phyloP scores from a whole-genome alignment of 2,113 vertebrate species.

The Megalops atlanticus region DNA sequence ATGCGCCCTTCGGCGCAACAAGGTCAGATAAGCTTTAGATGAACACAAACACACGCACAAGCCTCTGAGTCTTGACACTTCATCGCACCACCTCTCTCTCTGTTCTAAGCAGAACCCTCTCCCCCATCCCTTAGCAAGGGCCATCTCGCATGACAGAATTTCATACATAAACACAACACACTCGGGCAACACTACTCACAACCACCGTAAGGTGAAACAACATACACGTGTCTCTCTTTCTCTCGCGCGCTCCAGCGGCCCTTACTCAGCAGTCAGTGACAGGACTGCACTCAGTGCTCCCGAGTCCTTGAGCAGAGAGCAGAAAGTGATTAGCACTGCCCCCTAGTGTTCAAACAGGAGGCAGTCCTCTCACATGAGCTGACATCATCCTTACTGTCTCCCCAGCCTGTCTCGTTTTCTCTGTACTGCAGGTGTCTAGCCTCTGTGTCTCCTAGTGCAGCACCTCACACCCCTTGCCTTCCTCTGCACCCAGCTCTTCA shows the following conservation, averaged over 20 bases:
- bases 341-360: conserved; percentile 14
- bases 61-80: neutral
- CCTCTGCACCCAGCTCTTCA: too few relatives aligned
- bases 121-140: too few relatives aligned
- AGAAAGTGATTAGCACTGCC: neutral
- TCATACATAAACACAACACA: neutral
- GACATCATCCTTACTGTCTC: neutral
- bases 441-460: too few relatives aligned
- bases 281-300: neutral
- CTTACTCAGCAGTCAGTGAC: neutral
- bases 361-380: neutral
- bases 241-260: neutral
- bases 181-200: neutral
- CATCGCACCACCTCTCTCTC: too few relatives aligned
- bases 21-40: neutral
- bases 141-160: neutral
- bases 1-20: neutral
- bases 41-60: neutral
- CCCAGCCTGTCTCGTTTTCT: neutral
- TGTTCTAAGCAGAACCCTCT: neutral
- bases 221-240: neutral
- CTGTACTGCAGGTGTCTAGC: too few relatives aligned
- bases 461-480: too few relatives aligned
- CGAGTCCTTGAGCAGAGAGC: neutral
- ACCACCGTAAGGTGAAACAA: neutral